Evolutionary conservation across 23 tunicate species (phyloP), one percentile per base, ranked within the genome.

Genomic region (Corella eumyota): DNA sequence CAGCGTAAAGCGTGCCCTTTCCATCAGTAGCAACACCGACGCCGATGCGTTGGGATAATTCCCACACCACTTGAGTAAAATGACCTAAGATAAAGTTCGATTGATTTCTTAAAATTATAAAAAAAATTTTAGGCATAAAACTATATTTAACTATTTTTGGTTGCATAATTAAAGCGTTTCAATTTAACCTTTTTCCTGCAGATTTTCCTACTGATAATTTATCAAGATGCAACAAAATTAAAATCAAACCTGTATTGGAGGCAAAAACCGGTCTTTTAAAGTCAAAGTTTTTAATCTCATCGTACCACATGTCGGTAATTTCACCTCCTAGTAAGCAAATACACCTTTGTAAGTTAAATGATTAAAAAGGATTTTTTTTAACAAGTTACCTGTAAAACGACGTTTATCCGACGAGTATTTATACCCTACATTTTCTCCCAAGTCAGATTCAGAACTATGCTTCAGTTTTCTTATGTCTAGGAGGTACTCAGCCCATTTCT

Each of bases 31-130:
- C 83, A 32, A 84, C 78, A 2, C 94, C 94, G 4, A 84, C 77
- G 2, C 94, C 94, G 4, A 84, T 64, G 29, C 69, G 67, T 50
- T 64, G 64, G 21, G 62, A 26, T 4, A 45, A 68, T 4, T 56
- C 63, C 94, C 94, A 84, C 5, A 84, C 77, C n/a, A 84, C 74
- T 64, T 84, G 94, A 28, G 94, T 75, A 58, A 84, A 84, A 56
- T 84, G 81, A 25, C 94, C 92, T 82, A n/a, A n/a, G n/a, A n/a
- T n/a, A n/a, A n/a, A n/a, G n/a, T n/a, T n/a, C n/a, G n/a, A n/a
- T n/a, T n/a, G n/a, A n/a, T n/a, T n/a, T n/a, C n/a, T n/a, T n/a
- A n/a, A n/a, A n/a, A n/a, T n/a, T n/a, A n/a, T n/a, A n/a, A n/a
- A n/a, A n/a, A n/a, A n/a, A n/a, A n/a, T n/a, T n/a, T n/a, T n/a